These are phyloP conservation scores for Tetramorium bicarinatum DNA, from an alignment of 2,888 invertebrate genomes.

Conservation along the genomic window DNA sequence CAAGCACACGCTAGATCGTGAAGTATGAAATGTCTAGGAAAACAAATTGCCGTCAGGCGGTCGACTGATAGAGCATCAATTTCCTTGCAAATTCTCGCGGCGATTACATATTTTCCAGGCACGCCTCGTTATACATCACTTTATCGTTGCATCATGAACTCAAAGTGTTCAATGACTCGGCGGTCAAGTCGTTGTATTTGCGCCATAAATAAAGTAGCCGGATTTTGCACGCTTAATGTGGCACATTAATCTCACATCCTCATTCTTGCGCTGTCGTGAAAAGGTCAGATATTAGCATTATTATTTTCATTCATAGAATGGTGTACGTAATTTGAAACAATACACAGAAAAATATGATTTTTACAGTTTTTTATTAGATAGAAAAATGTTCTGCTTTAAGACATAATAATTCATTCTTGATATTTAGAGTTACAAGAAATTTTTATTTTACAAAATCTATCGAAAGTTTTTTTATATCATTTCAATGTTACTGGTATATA, in stretches of 20 bases:
- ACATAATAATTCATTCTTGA: slow-evolving; percentile 4
- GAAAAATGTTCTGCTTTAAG: not conserved
- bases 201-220: slow-evolving; percentile 14
- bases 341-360: not conserved
- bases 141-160: slow-evolving; percentile 32
- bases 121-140: slow-evolving; percentile 63
- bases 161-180: slow-evolving; percentile 57
- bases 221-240: slow-evolving; percentile 29
- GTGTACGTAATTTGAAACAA: not conserved
- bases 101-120: slow-evolving; percentile 66
- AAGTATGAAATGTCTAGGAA: slow-evolving; percentile 65
- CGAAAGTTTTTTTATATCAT: not conserved
- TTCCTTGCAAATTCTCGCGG: slow-evolving; percentile 62
- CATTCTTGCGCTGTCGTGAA: not conserved
- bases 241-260: slow-evolving; percentile 14
- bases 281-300: slow-evolving; percentile 8
- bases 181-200: slow-evolving; percentile 37
- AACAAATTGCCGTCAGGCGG: slow-evolving; percentile 61
- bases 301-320: slow-evolving; percentile 6
- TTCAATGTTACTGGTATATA: not conserved
- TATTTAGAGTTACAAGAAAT: not conserved
- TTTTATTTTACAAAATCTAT: not conserved
- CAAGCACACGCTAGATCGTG: slow-evolving; percentile 59
- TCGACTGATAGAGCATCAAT: slow-evolving; percentile 68
- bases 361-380: not conserved